These are phyloP conservation scores for Linepithema humile DNA, from an alignment of 1,140 invertebrate genomes.

Conservation along the genomic window DNA sequence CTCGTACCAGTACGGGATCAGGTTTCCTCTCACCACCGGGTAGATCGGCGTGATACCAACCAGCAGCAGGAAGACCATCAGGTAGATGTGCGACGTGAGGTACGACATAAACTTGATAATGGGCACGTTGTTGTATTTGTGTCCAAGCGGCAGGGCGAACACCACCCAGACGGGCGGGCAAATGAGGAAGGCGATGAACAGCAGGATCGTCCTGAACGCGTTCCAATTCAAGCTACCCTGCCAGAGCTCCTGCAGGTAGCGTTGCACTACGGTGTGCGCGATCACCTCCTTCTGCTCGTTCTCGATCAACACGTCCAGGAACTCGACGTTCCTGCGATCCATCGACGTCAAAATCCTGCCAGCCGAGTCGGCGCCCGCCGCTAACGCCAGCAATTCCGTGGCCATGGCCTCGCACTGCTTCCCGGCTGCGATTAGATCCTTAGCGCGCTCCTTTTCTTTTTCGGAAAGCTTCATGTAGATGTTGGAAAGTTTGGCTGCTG, in stretches of 20 bases:
- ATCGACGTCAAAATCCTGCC: conserved; percentile 95
- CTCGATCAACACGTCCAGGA: conserved; percentile 98
- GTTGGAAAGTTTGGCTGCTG: conserved; percentile 98
- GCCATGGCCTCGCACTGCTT: conserved; percentile 99
- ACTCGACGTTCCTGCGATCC: conserved; percentile 96
- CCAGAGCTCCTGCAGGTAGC: conserved; percentile 97
- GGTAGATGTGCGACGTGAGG: conserved; percentile 98
- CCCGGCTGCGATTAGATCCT: conserved; percentile 97
- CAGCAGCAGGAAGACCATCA: conserved; percentile 96
- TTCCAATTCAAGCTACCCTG: conserved; percentile 98
- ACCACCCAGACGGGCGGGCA: conserved; percentile 98
- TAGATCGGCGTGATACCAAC: conserved; percentile 96
- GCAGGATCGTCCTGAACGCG: conserved; percentile 96
- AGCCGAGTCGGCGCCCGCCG: conserved; percentile 96
- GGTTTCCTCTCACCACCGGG: conserved; percentile 89
- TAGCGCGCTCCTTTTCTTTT: conserved; percentile 98
- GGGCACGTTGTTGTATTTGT: conserved; percentile 97
- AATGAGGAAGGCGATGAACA: conserved; percentile 96
- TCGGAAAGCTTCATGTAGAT: conserved; percentile 95
- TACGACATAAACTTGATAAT: conserved; percentile 99
- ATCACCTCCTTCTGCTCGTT: conserved; percentile 99
- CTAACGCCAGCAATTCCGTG: conserved; percentile 96
- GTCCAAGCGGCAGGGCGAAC: conserved; percentile 97
- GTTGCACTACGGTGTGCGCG: conserved; percentile 94
- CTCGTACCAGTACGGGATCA: conserved; percentile 96